Conservation (phyloP, 2,797 vertebrate genomes). For the Pseudotriccus pelzelni region DNA sequence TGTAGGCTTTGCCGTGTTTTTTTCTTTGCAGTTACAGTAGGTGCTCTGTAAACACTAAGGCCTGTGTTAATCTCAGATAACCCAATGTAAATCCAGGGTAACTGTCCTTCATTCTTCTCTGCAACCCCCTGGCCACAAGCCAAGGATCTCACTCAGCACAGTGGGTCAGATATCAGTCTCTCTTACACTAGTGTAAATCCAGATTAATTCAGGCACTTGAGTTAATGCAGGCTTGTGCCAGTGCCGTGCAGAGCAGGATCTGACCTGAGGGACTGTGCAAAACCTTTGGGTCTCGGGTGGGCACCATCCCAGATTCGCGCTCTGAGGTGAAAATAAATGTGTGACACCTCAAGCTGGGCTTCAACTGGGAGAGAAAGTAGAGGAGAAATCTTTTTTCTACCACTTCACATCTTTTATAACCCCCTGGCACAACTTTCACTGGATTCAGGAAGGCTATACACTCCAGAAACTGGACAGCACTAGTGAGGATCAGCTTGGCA, state of each 20-base stretch:
- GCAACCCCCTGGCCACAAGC: neutral
- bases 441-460: neutral
- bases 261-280: neutral
- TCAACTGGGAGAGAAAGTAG: neutral
- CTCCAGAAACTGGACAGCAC: neutral
- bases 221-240: neutral
- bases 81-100: slow-evolving; percentile 20
- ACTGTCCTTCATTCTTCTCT: slow-evolving; percentile 44
- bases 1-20: slow-evolving; percentile 18
- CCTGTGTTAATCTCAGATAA: slow-evolving; percentile 24
- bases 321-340: neutral
- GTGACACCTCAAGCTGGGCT: neutral
- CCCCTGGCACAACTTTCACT: neutral
- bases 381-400: neutral
- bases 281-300: neutral
- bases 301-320: neutral
- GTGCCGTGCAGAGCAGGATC: neutral
- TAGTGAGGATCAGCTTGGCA: slow-evolving; percentile 1
- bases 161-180: neutral
- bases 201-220: slow-evolving; percentile 32
- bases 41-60: slow-evolving; percentile 19
- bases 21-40: slow-evolving; percentile 29
- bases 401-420: neutral
- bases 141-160: slow-evolving; percentile 30
- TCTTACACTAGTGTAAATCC: slow-evolving; percentile 5